Base-by-base conservation (phyloP, 1,140 invertebrate genomes). In the Scaptomyza hsui region DNA sequence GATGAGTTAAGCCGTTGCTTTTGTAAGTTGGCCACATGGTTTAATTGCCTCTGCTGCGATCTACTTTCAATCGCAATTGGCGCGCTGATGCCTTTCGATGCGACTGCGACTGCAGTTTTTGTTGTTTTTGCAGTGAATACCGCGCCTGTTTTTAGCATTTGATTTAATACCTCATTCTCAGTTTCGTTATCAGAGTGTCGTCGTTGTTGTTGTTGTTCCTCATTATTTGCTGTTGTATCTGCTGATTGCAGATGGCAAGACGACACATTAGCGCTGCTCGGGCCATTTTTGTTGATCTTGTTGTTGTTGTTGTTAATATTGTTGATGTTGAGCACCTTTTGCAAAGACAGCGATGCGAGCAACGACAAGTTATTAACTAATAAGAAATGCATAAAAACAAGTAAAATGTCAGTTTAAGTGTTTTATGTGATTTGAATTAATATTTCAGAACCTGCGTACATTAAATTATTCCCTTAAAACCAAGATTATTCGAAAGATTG, bases 1-100 rank as follows among this genome's bases (percentile, higher is more conserved):
- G 81, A 86, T 81, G 81, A 89, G 47, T 85, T 85, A 48, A 89
- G 85, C 15, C 83, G 79, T 86, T 89, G 83, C 41, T 89, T 89
- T 75, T 89, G 81, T 81, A 82, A 70, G 56, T 65, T 86, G 32
- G 59, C 61, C 29, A 62, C 77, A 55, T 73, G 68, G 0, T 74
- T 65, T 2, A 69, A 55, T 18, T 68, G 41, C 26, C 75, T 70
- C 7, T 82, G 79, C 19, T 60, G 79, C 9, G 79, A 49, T 35
- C 60, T 68, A 49, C 69, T 73, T 12, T 80, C 81, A 24, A 88
- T 85, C 39, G 80, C 44, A 65, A 80, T 85, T 44, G 85, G 85
- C 19, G 70, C 74, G 65, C 73, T 75, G 19, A 26, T 42, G 32
- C 51, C 21, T 39, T 37, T 62, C 18, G 60, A 32, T 24, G 72